Base-by-base conservation (phyloP, 1,140 invertebrate genomes). In the Drosophila paulistorum region DNA sequence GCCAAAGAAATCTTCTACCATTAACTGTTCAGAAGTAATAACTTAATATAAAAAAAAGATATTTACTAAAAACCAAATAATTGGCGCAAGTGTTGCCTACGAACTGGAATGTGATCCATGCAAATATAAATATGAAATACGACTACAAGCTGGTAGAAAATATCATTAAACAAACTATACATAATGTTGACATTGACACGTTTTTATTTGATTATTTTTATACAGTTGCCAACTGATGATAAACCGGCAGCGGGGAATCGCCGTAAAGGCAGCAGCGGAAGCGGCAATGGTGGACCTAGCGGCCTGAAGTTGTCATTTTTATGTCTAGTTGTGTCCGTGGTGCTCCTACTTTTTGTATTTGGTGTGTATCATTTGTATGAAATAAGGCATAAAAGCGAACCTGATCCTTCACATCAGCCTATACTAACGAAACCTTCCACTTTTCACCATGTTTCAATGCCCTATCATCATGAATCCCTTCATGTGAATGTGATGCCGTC, bases 261-360 rank as follows among this genome's bases (percentile, higher is more conserved):
- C 7, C 84, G 84, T 35, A 87, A 87, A 54, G 61, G 54, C 63
- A 87, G 79, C 60, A 68, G n/a, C 26, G 63, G 62, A 33, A 71
- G 20, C 13, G 60, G 65, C 23, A 70, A 42, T 42, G 75, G 75
- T 74, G 58, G 74, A 9, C 71, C 90, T 11, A 86, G 74, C 58
- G 89, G 89, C 13, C 71, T 92, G 1, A 91, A 92, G 59, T 35
- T 91, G 45, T 92, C 89, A 61, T 92, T 92, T 78, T 65, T 92
- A 11, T 91, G 91, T 66, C 73, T 92, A 26, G 77, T 92, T 48
- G 55, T 91, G 30, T 92, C 89, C 11, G 91, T 89, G 17, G 42
- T 90, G 17, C 61, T 92, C 17, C 69, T 92, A 54, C 68, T 91
- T n/a, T 75, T 91, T 61, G 78, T 90, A 20, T 90, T 92, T 66